These are phyloP conservation scores for Pseudomyrmex dendroicus DNA, from an alignment of 1,140 invertebrate genomes.

Conservation along the genomic window DNA sequence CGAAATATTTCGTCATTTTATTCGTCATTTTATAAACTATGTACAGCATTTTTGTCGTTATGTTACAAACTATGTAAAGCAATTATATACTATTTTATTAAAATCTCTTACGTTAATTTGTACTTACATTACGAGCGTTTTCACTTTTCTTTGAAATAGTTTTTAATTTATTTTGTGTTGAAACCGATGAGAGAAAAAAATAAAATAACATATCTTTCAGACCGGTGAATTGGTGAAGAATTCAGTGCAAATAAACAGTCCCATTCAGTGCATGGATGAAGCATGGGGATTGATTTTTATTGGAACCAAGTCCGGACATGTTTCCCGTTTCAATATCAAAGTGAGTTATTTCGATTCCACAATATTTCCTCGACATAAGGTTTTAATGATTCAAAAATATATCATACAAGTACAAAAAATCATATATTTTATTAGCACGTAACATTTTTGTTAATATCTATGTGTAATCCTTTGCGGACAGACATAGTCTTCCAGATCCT, in stretches of 20 bases:
- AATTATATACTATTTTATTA: too few relatives aligned
- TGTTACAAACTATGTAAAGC: too few relatives aligned
- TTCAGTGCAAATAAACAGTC: conserved; percentile 85
- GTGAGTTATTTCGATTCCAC: conserved; percentile 76
- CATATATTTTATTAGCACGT: conserved; percentile 26
- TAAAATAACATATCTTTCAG: conserved; percentile 76
- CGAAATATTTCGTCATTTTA: too few relatives aligned
- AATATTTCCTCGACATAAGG: too few relatives aligned
- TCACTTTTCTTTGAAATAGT: too few relatives aligned
- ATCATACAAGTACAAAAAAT: not conserved
- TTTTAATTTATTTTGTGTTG: too few relatives aligned
- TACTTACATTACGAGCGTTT: too few relatives aligned
- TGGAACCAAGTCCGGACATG: conserved; percentile 87
- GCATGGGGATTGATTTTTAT: conserved; percentile 87
- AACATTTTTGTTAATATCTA: conserved; percentile 7
- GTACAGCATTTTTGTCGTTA: too few relatives aligned
- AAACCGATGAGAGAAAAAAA: not conserved
- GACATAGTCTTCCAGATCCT: too few relatives aligned
- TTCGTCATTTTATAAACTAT: too few relatives aligned
- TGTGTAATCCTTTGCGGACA: too few relatives aligned
- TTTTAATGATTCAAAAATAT: not conserved
- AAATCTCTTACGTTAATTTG: too few relatives aligned
- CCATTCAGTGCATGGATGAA: conserved; percentile 88
- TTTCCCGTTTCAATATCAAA: conserved; percentile 87
- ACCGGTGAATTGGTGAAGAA: conserved; percentile 84